A percentile compares a stretch with the other conserved stretches of the same genome.
These are phyloP conservation scores for Ethmia dodecea DNA, from an alignment of 2,888 invertebrate species.

Conservation along the genomic window DNA sequence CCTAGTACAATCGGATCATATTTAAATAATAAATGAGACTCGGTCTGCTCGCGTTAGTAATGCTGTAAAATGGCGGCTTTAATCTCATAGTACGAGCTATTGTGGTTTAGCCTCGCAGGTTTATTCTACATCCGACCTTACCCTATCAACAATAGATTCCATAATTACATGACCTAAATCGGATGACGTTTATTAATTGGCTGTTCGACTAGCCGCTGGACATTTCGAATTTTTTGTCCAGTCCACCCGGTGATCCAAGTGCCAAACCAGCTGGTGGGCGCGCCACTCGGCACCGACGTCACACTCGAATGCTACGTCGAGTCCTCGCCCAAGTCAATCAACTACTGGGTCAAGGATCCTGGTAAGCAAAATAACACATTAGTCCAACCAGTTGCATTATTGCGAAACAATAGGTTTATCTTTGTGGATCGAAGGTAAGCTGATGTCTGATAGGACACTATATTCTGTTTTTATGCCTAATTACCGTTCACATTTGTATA, in stretches of 20 bases:
- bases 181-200: too few relatives aligned
- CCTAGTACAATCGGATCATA: too few relatives aligned
- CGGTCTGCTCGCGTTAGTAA: too few relatives aligned
- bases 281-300: conserved; percentile 90
- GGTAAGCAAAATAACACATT: conserved; percentile 67
- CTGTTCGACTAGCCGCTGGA: too few relatives aligned
- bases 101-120: too few relatives aligned
- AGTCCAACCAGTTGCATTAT: neutral
- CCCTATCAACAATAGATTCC: too few relatives aligned
- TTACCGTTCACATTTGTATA: neutral
- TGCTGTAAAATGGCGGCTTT: too few relatives aligned
- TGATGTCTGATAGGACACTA: neutral
- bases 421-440: neutral
- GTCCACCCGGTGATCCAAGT: conserved; percentile 94
- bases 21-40: too few relatives aligned
- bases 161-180: too few relatives aligned
- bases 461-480: neutral
- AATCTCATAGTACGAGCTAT: too few relatives aligned
- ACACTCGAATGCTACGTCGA: conserved; percentile 92
- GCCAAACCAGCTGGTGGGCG: conserved; percentile 93
- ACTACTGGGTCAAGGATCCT: conserved; percentile 91
- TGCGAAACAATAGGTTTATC: neutral
- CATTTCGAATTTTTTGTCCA: too few relatives aligned
- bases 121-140: too few relatives aligned
- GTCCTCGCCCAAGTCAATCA: conserved; percentile 92